Percentiles rank a stretch among this genome's conserved stretches.
phyloP scores from a whole-genome alignment of 2,797 vertebrate genomes.

The Neosilurus mollespiculum region DNA sequence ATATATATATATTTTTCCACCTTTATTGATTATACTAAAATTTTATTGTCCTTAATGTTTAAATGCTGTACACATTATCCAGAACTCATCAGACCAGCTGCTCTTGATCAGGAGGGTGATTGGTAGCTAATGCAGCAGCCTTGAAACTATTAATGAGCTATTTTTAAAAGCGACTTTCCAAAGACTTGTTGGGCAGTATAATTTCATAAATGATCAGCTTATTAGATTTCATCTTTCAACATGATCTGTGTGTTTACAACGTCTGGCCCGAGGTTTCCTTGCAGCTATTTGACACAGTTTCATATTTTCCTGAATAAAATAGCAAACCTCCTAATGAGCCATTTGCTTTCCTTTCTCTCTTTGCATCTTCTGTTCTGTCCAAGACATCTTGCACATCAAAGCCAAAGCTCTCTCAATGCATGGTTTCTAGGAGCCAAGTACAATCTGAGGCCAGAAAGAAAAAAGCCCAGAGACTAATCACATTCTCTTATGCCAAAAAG shows the following conservation, averaged over 20 bases:
- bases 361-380: conserved; percentile 55
- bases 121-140: conserved; percentile 31
- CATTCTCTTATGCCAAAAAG: conserved; percentile 57
- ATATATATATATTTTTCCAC: neutral
- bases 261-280: conserved; percentile 44
- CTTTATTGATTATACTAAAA: neutral
- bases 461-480: conserved; percentile 52
- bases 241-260: conserved; percentile 41
- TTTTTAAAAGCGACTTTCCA: conserved; percentile 43
- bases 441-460: conserved; percentile 55
- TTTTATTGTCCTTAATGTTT: neutral
- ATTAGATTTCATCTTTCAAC: conserved; percentile 44
- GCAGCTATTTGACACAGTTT: conserved; percentile 42
- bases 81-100: neutral
- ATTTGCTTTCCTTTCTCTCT: conserved; percentile 53
- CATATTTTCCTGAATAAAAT: conserved; percentile 59
- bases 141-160: conserved; percentile 37
- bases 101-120: conserved; percentile 39
- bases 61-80: neutral
- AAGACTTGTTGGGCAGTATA: conserved; percentile 35
- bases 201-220: conserved; percentile 39
- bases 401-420: conserved; percentile 59
- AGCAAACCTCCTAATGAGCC: conserved; percentile 56
- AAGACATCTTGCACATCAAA: conserved; percentile 72
- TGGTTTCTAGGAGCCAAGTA: conserved; percentile 62